Evolutionary conservation across 23 tunicate genomes (phyloP).

Genomic region (Botrylloides violaceus): DNA sequence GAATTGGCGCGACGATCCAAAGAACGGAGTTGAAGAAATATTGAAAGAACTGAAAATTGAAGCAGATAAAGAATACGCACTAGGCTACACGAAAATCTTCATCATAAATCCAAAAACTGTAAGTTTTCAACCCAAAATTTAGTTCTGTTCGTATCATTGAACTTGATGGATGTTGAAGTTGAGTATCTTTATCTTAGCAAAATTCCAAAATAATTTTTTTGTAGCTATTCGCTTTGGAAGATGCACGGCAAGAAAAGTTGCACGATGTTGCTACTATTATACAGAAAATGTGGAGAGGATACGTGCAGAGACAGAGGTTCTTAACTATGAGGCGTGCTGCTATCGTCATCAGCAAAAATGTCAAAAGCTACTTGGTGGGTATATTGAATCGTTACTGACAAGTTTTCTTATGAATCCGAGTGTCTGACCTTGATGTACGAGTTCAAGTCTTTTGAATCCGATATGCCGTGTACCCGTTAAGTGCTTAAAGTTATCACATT

Average conservation of each 20-base stretch:
- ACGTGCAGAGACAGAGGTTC: conserved; percentile 35
- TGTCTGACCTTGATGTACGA: too few species aligned
- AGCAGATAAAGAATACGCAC: conserved; percentile 48
- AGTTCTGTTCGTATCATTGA: background rate
- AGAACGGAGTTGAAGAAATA: conserved; percentile 63
- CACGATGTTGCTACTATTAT: conserved; percentile 72
- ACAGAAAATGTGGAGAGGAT: conserved; percentile 82
- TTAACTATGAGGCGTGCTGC: conserved; percentile 59
- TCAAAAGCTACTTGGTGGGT: conserved; percentile 52
- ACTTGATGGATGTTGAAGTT: background rate
- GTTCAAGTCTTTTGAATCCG: too few species aligned
- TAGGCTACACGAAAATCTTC: conserved; percentile 80
- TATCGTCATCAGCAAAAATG: conserved; percentile 75
- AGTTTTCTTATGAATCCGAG: too few species aligned
- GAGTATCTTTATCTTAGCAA: too few species aligned
- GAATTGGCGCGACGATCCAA: conserved; percentile 41
- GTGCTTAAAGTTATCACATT: too few species aligned
- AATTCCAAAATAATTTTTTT: too few species aligned
- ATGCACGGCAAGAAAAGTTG: conserved; percentile 35
- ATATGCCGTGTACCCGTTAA: too few species aligned
- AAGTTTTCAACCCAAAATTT: conserved; percentile 2
- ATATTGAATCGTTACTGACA: too few species aligned
- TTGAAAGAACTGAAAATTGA: conserved; percentile 25
- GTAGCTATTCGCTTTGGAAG: conserved; percentile 67
- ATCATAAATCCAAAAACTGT: conserved; percentile 90